These are phyloP conservation scores for Anser cygnoides DNA, from an alignment of 2,113 vertebrate species.

Conservation along the genomic window DNA sequence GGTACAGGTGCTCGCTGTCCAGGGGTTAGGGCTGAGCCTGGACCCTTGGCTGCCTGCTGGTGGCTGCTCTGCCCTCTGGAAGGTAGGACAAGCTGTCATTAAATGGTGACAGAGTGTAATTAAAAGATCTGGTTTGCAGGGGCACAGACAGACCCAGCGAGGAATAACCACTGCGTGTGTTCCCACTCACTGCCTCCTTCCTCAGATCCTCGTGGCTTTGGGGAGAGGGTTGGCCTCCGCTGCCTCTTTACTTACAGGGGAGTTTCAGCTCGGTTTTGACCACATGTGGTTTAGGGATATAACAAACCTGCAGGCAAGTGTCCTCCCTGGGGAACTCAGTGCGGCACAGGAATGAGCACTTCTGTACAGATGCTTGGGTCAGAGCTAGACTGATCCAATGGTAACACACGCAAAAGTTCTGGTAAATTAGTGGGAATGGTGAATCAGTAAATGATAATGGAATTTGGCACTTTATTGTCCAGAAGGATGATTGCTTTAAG, in stretches of 20 bases:
- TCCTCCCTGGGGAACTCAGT: neutral
- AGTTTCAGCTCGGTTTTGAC: neutral
- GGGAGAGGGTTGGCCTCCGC: neutral
- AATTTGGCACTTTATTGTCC: neutral
- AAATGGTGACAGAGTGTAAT: neutral
- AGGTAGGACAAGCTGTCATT: neutral
- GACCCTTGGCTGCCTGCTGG: neutral
- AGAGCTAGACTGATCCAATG: neutral
- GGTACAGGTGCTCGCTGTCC: rapidly evolving
- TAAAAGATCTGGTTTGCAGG: neutral
- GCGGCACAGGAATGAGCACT: neutral
- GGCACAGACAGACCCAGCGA: rapidly evolving
- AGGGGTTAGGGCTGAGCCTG: neutral
- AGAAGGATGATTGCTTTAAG: neutral
- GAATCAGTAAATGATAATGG: neutral
- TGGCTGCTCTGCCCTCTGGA: neutral
- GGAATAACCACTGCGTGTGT: neutral
- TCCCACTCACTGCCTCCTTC: neutral
- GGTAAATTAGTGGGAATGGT: neutral
- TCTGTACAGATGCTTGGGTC: neutral
- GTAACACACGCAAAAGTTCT: neutral
- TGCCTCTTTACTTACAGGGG: neutral
- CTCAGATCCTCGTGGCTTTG: neutral
- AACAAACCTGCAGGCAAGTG: neutral
- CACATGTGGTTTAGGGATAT: neutral